phyloP scores from a whole-genome alignment of 1,140 invertebrate genomes.

The Philotrypesis tridentata region DNA sequence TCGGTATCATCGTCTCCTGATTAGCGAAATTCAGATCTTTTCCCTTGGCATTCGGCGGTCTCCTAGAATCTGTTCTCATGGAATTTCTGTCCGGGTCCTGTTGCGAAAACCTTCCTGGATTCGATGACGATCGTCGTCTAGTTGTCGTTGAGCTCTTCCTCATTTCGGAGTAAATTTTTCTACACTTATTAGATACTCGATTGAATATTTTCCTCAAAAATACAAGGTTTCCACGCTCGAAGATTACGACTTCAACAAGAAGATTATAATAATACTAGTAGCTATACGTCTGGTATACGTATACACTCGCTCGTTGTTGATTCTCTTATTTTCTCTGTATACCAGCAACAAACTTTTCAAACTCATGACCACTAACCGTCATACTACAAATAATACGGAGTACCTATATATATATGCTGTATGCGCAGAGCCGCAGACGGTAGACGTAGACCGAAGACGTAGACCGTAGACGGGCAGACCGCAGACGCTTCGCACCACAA shows the following conservation, averaged over 20 bases:
- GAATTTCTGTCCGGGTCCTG: slow-evolving; percentile 58
- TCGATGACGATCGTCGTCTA: slow-evolving; percentile 56
- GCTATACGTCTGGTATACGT: no score
- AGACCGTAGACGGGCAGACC: no score
- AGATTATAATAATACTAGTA: no score
- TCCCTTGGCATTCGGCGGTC: slow-evolving; percentile 46
- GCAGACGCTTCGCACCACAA: not conserved
- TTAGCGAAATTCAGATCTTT: slow-evolving; percentile 42
- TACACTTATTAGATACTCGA: not conserved
- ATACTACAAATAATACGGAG: no score
- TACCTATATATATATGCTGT: no score
- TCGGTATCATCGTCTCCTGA: slow-evolving; percentile 62
- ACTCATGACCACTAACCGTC: not conserved
- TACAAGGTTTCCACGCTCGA: no score
- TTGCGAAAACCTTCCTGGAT: slow-evolving; percentile 57
- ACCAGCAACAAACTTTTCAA: no score
- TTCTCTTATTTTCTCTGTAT: no score
- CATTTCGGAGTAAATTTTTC: slow-evolving; percentile 48
- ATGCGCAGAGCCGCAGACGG: no score
- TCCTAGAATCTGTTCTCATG: slow-evolving; percentile 51
- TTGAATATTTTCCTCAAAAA: not conserved
- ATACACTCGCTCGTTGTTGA: no score
- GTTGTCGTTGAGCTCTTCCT: slow-evolving; percentile 47
- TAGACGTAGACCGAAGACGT: no score
- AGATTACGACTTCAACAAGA: no score